Percentiles rank a stretch among this genome's conserved stretches.
Conservation (phyloP, 2,113 vertebrate species). For the Tretioscincus oriximinensis region DNA sequence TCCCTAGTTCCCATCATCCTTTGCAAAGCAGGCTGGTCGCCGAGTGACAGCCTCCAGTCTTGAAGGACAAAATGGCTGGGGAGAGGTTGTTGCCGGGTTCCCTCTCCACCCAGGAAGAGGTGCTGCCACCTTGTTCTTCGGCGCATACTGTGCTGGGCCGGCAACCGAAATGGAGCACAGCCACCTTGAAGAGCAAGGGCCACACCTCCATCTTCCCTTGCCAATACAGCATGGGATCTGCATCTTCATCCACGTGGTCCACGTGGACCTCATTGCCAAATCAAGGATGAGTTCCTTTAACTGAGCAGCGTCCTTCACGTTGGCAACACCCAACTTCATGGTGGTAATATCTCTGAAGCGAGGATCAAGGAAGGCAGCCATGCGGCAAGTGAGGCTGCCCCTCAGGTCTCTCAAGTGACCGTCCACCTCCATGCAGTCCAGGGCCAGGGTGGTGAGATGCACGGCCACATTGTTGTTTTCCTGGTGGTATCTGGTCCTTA, state of each 20-base stretch:
- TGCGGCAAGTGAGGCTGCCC: not conserved
- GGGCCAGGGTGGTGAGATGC: slow-evolving; percentile 6
- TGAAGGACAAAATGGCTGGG: slow-evolving; percentile 7
- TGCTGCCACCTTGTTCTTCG: not conserved
- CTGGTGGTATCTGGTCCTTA: slow-evolving; percentile 20
- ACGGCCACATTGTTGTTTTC: not conserved
- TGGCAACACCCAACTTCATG: not conserved
- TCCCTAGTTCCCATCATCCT: not conserved
- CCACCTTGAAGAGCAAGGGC: slow-evolving; percentile 19
- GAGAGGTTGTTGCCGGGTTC: not conserved
- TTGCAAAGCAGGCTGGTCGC: not conserved
- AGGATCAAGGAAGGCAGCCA: slow-evolving; percentile 12
- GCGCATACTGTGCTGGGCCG: not conserved
- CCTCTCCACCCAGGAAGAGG: not conserved
- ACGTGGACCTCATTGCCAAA: slow-evolving; percentile 8
- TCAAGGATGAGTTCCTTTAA: not conserved
- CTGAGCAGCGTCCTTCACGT: not conserved
- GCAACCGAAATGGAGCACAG: slow-evolving; percentile 17
- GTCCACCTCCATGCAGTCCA: not conserved
- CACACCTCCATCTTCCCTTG: slow-evolving; percentile 21
- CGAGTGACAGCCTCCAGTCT: slow-evolving; percentile 10
- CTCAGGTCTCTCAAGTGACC: not conserved
- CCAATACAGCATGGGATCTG: slow-evolving; percentile 7
- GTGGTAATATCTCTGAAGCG: slow-evolving; percentile 32
- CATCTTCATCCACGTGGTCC: slow-evolving; percentile 8